Conservation (phyloP, 2,113 vertebrate genomes). For the Rhinolophus sinicus region DNA sequence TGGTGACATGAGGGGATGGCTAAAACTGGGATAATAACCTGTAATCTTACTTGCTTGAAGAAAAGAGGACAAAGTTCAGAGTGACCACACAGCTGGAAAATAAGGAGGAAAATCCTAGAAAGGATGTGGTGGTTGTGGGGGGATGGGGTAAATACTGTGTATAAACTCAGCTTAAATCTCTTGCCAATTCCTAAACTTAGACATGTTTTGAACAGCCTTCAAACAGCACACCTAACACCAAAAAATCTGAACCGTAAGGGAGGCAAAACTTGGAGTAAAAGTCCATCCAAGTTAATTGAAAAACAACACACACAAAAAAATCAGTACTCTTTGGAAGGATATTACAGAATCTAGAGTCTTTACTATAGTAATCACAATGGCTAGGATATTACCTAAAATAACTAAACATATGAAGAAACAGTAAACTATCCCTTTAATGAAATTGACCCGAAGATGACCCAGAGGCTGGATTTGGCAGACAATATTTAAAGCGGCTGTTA, state of each 20-base stretch:
- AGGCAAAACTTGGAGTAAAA: neutral
- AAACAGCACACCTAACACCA: neutral
- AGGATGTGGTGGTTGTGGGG: neutral
- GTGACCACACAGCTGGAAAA: conserved; percentile 11
- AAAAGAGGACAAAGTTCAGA: conserved; percentile 32
- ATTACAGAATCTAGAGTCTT: neutral
- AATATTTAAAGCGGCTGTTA: conserved; percentile 36
- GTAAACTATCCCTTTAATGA: neutral
- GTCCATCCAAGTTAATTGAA: neutral
- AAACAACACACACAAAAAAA: neutral
- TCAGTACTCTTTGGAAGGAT: neutral
- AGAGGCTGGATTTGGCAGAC: neutral
- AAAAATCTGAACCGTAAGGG: neutral
- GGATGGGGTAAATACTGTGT: neutral
- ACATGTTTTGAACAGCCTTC: neutral
- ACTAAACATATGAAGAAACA: neutral
- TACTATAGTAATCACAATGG: neutral
- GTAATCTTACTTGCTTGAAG: neutral
- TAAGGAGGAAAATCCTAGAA: neutral
- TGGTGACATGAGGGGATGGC: neutral
- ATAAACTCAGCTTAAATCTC: neutral
- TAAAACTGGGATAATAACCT: neutral
- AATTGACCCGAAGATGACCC: neutral
- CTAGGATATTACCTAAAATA: neutral
- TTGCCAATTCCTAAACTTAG: neutral